Percentiles rank a stretch among this genome's conserved stretches.
Conservation (phyloP, 2,888 invertebrate genomes). For the Drosophila quasianomalipes region DNA sequence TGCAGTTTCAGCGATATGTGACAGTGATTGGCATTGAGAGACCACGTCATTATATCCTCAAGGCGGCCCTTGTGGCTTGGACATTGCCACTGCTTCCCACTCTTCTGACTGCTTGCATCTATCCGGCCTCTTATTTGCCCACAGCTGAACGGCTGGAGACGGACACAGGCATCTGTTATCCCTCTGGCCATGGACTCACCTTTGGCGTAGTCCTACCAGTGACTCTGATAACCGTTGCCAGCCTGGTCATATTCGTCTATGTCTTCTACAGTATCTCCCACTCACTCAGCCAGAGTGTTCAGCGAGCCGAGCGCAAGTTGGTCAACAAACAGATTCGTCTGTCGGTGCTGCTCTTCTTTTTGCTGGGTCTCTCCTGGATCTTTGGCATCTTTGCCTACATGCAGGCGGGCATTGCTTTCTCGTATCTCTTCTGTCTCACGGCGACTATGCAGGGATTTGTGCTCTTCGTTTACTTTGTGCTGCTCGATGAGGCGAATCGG, state of each 20-base stretch:
- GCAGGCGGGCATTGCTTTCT: conserved; percentile 86
- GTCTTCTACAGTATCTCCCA: conserved; percentile 83
- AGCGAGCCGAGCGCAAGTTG: conserved; percentile 59
- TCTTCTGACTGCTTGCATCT: conserved; percentile 84
- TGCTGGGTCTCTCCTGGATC: conserved; percentile 88
- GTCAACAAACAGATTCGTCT: conserved; percentile 87
- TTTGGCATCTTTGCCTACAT: conserved; percentile 87
- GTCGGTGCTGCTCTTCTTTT: conserved; percentile 87
- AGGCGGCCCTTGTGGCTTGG: conserved; percentile 89
- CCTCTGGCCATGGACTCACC: conserved; percentile 86
- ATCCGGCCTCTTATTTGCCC: conserved; percentile 86
- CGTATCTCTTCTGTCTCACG: conserved; percentile 88
- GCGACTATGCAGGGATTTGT: conserved; percentile 88
- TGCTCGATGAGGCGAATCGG: conserved; percentile 87
- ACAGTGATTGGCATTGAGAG: conserved; percentile 87
- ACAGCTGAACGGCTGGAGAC: conserved; percentile 54
- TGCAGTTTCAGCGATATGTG: conserved; percentile 90
- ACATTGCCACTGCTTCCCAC: conserved; percentile 87
- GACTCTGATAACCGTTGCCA: conserved; percentile 86
- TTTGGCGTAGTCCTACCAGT: conserved; percentile 87
- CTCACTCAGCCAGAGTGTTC: conserved; percentile 85
- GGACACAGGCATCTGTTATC: conserved; percentile 86
- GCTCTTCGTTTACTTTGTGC: conserved; percentile 88
- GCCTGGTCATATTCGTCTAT: conserved; percentile 87
- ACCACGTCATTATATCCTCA: conserved; percentile 88